These are phyloP conservation scores for Resseliella maxima DNA, from an alignment of 2,888 invertebrate species.

Conservation along the genomic window DNA sequence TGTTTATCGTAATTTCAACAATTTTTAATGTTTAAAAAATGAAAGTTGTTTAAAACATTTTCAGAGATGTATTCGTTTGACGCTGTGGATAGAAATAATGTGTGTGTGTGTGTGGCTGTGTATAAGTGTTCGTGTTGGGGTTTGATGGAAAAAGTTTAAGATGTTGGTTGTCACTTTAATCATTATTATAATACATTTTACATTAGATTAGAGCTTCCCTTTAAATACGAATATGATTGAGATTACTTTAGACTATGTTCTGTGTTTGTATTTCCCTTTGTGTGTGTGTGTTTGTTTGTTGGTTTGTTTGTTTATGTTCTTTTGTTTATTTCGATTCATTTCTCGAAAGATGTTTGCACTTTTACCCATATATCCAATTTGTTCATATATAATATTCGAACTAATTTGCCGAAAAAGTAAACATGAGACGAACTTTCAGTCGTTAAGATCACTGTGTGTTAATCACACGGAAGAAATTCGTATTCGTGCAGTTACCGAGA, in stretches of 20 bases:
- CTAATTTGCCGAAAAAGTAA: neutral
- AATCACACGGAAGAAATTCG: neutral
- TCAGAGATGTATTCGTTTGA: too few species aligned
- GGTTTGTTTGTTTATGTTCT: neutral
- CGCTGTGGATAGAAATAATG: neutral
- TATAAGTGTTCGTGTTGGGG: neutral
- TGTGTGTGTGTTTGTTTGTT: neutral
- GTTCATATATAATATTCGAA: conserved; percentile 22
- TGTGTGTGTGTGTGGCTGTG: neutral
- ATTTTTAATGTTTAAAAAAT: neutral
- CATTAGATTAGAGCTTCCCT: conserved; percentile 34
- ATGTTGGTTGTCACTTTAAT: conserved; percentile 22
- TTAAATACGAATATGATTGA: conserved; percentile 48
- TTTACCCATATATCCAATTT: conserved; percentile 3
- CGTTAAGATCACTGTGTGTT: neutral
- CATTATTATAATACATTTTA: conserved; percentile 31
- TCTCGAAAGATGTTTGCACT: neutral
- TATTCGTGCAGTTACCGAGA: neutral
- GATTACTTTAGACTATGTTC: conserved; percentile 42
- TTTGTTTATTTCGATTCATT: neutral
- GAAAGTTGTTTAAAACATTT: neutral
- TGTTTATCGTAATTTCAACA: too few species aligned
- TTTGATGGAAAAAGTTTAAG: conserved; percentile 4
- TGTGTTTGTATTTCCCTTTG: too few species aligned
- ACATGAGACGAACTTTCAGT: neutral